phyloP scores from a whole-genome alignment of 2,113 vertebrate species.

The Embiotoca jacksoni region DNA sequence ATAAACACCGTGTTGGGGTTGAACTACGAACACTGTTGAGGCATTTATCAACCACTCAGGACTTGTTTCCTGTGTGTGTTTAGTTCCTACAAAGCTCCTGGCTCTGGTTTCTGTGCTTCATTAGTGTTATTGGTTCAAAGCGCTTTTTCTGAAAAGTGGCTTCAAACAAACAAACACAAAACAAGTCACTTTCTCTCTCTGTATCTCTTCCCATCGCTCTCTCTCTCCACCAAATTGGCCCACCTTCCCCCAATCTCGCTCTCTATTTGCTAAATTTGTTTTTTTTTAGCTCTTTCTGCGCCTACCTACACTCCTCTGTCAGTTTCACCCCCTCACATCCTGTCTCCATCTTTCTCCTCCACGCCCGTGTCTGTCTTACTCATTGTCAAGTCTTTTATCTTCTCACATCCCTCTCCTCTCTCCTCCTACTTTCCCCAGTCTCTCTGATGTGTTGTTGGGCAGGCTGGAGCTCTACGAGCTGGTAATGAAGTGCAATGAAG shows the following conservation, averaged over 20 bases:
- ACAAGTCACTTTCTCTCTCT: conserved; percentile 25
- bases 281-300: conserved; percentile 39
- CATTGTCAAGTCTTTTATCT: conserved; percentile 70
- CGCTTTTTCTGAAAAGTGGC: conserved; percentile 31
- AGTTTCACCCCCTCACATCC: conserved; percentile 64
- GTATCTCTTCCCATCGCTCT: neutral
- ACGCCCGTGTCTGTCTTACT: conserved; percentile 60
- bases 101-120: conserved; percentile 40
- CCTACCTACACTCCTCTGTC: conserved; percentile 64
- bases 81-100: neutral
- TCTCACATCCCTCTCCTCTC: conserved; percentile 56
- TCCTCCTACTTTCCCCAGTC: conserved; percentile 54
- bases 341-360: conserved; percentile 57
- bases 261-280: conserved; percentile 31
- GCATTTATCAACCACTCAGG: neutral
- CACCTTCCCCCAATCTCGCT: conserved; percentile 32
- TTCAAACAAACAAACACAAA: conserved; percentile 62
- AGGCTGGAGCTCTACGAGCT: conserved; percentile 57
- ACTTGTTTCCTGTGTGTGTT: conserved; percentile 19
- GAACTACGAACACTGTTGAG: neutral
- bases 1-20: neutral
- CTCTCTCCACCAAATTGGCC: conserved; percentile 19
- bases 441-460: conserved; percentile 68
- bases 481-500: conserved; percentile 58
- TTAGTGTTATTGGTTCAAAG: conserved; percentile 66